phyloP scores from a whole-genome alignment of 2,888 invertebrate genomes.

The Spisula subtruncata region DNA sequence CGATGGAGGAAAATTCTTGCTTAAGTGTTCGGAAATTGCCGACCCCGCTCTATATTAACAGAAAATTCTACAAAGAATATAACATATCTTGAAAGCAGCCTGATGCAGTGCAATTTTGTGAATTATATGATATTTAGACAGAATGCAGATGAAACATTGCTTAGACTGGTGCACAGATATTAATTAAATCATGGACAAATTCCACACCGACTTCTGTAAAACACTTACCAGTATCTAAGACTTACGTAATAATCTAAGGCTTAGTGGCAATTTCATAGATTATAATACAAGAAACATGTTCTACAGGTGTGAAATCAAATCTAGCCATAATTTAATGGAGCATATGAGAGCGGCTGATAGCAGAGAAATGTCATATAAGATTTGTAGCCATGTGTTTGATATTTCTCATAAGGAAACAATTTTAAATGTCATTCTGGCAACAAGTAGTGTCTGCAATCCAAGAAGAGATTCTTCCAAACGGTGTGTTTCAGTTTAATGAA shows the following conservation, averaged over 20 bases:
- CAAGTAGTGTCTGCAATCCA: no score
- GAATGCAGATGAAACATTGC: not conserved
- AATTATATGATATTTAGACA: not conserved
- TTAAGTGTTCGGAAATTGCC: no score
- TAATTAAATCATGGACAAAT: not conserved
- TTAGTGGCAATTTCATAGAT: not conserved
- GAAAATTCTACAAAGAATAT: not conserved
- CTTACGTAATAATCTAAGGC: not conserved
- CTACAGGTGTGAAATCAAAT: not conserved
- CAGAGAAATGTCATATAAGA: not conserved
- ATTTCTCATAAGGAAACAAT: no score
- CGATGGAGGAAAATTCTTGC: no score
- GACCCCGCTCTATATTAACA: no score
- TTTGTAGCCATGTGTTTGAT: no score
- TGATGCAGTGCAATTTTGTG: not conserved
- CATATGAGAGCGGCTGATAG: not conserved
- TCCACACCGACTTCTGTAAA: not conserved
- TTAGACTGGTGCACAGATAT: not conserved
- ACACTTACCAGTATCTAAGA: not conserved
- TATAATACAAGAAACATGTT: not conserved
- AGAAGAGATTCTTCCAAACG: no score
- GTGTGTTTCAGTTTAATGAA: no score
- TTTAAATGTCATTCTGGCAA: no score
- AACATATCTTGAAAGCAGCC: not conserved
- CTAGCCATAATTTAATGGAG: not conserved